Base-by-base conservation (phyloP, 37 sponge, comb jelly and placozoan genomes). In the Amphimedon queenslandica region DNA sequence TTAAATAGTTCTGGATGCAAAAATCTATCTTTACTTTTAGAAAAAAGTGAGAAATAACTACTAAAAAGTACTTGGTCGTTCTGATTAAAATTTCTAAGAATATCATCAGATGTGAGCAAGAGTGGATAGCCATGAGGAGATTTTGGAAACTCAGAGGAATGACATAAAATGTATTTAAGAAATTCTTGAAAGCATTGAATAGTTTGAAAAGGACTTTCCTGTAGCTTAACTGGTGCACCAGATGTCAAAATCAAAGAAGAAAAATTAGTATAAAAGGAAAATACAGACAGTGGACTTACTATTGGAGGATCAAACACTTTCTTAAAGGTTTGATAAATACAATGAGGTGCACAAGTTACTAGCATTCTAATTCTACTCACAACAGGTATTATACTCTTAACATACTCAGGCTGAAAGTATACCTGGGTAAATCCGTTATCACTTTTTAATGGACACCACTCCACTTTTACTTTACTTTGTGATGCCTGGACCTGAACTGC, bases 1-100 rank as follows among this genome's bases (percentile, higher is more conserved):
- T 42, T 40, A 37, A 80, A 30, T 18, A 80, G 53, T 3, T 63
- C 73, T 30, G 81, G 81, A 35, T 80, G 81, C 29, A 80, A 73
- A 30, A 80, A 80, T 21, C 4, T 51, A 3, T 41, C 4, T 36
- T 28, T 24, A 28, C 66, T 80, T 24, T 72, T 8, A n/a, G 67
- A 38, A n/a, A 72, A 73, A 20, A 73, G 67, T 6, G 40, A 4
- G 28, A 40, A 47, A 70, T 37, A 72, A 2, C 30, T 23, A 11
- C 51, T 47, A 0, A 5, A n/a, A 34, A 73, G n/a, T 2, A 65
- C 58, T 55, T 37, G 41, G 36, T 43, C 30, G 11, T 38, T 30
- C 27, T 60, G 30, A 42, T 73, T 63, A 72, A 80, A 72, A 18
- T 30, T 34, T 53, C 73, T 61, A 4, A 80, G 37, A 13, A 42